These are phyloP conservation scores for Microctonus brassicae DNA, from an alignment of 2,888 invertebrate species.

Conservation along the genomic window DNA sequence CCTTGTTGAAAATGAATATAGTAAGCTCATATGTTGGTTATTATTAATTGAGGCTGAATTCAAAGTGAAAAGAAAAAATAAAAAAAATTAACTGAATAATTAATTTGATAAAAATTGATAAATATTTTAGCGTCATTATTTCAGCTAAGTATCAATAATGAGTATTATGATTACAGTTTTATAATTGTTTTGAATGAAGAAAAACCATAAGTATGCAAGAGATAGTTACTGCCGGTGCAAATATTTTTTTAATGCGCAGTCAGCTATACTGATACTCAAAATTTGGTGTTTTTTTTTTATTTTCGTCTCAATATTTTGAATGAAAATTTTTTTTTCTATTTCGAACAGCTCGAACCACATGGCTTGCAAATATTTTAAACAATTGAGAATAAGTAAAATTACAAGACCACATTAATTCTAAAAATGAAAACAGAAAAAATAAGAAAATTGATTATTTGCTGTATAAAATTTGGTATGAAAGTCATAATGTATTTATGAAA, in stretches of 20 bases:
- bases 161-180: slow-evolving; percentile 49
- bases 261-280: slow-evolving; percentile 19
- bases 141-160: slow-evolving; percentile 61
- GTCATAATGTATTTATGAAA: not conserved
- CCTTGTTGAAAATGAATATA: slow-evolving; percentile 67
- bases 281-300: slow-evolving; percentile 10
- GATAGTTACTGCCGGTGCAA: slow-evolving; percentile 25
- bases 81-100: slow-evolving; percentile 2
- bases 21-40: slow-evolving; percentile 63
- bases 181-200: slow-evolving; percentile 51
- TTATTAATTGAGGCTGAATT: slow-evolving; percentile 42
- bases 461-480: not conserved
- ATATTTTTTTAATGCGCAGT: slow-evolving; percentile 26
- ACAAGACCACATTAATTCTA: not conserved
- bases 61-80: slow-evolving; percentile 13
- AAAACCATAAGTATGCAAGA: slow-evolving; percentile 46
- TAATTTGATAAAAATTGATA: slow-evolving; percentile 10
- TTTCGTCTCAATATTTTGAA: not conserved
- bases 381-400: not conserved
- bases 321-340: not conserved
- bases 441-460: not conserved
- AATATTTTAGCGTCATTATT: slow-evolving; percentile 47
- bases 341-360: slow-evolving; percentile 7
- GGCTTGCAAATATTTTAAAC: slow-evolving; percentile 2
- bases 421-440: not conserved